These are phyloP conservation scores for Ophioderma brevispina DNA, from an alignment of 35 echinoderm and acorn worm species.

Conservation along the genomic window DNA sequence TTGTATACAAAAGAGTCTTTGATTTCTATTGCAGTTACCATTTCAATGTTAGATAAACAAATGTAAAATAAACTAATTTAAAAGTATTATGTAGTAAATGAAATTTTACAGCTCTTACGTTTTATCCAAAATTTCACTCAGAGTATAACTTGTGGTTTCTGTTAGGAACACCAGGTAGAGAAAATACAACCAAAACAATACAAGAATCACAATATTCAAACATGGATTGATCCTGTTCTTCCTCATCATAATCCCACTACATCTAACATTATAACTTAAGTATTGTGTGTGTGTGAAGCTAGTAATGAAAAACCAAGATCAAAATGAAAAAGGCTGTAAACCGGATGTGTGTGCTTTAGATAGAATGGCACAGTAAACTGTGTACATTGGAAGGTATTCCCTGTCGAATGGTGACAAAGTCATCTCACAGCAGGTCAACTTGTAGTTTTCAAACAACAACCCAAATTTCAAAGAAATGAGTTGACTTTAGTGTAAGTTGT, in stretches of 20 bases:
- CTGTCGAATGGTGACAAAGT: neutral
- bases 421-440: neutral
- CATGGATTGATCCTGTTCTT: neutral
- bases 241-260: neutral
- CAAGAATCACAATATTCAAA: neutral
- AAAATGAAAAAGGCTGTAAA: neutral
- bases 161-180: neutral
- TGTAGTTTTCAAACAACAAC: too few species aligned
- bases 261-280: neutral
- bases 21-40: neutral
- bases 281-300: constrained; percentile 6
- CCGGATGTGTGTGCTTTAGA: neutral
- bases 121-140: neutral
- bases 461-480: neutral
- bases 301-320: neutral
- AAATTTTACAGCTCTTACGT: neutral
- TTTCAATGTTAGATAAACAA: neutral
- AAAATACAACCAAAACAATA: neutral
- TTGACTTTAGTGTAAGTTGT: neutral
- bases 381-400: constrained; percentile 9
- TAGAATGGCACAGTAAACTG: neutral
- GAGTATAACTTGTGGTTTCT: neutral
- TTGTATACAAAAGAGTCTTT: neutral
- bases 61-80: neutral
- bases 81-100: neutral